These are phyloP conservation scores for Drymonia ruficornis DNA, from an alignment of 2,888 invertebrate species.

Conservation along the genomic window DNA sequence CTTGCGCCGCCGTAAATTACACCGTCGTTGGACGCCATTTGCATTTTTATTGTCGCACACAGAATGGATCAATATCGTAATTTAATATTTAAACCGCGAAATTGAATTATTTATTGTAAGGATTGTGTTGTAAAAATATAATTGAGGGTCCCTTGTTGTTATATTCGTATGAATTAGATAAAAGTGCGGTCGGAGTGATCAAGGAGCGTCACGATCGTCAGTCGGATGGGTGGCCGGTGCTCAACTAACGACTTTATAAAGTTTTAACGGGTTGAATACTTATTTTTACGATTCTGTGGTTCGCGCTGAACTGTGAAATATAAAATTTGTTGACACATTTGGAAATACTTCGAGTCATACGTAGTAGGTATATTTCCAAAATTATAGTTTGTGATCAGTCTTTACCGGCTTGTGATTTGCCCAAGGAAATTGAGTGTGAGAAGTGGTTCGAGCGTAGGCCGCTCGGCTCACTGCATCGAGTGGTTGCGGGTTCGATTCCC, in stretches of 20 bases:
- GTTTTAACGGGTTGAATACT: not conserved
- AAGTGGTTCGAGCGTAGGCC: too few species aligned
- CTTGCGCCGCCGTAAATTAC: conserved; percentile 67
- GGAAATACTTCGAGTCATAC: not conserved
- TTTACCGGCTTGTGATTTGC: too few species aligned
- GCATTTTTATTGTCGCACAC: conserved; percentile 81
- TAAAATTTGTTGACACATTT: not conserved
- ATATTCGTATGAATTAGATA: conserved; percentile 14
- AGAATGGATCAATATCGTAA: conserved; percentile 71
- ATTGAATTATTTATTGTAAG: conserved; percentile 80
- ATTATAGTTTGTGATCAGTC: too few species aligned
- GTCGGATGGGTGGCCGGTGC: not conserved
- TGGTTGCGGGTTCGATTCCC: too few species aligned
- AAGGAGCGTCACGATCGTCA: not conserved
- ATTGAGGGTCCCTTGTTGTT: conserved; percentile 33
- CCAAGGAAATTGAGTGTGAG: too few species aligned
- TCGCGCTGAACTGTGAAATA: not conserved
- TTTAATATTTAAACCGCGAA: conserved; percentile 72
- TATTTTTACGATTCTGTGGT: conserved; percentile 26
- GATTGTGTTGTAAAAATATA: conserved; percentile 62
- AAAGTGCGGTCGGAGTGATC: not conserved
- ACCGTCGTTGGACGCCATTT: conserved; percentile 71
- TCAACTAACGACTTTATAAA: not conserved
- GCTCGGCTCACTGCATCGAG: too few species aligned
- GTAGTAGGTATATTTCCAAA: too few species aligned